Percentiles rank a stretch among this genome's conserved stretches.
Conservation (phyloP, 2,888 invertebrate species). For the Drosophila pegasa region DNA sequence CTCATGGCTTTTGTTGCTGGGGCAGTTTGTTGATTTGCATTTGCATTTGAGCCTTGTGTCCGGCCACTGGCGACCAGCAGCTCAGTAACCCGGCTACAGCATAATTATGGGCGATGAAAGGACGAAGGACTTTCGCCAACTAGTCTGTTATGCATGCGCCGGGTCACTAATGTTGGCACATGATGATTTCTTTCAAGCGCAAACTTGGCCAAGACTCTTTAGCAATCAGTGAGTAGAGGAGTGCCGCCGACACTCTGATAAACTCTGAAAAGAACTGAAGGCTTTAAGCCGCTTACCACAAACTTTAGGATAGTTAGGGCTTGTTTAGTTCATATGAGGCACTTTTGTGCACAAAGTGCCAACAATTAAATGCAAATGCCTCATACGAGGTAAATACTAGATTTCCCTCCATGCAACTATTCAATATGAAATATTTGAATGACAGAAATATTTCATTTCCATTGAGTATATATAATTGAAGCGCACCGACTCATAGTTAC, state of each 20-base stretch:
- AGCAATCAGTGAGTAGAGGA: slow-evolving; percentile 34
- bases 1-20: slow-evolving; percentile 58
- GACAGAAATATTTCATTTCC: background rate
- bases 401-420: slow-evolving; percentile 4
- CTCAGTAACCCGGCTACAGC: slow-evolving; percentile 29
- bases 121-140: slow-evolving; percentile 29
- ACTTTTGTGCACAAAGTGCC: slow-evolving; percentile 41
- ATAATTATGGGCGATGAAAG: slow-evolving; percentile 59
- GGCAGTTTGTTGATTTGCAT: slow-evolving; percentile 64
- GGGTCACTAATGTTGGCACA: slow-evolving; percentile 56
- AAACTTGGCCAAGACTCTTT: slow-evolving; percentile 48
- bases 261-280: slow-evolving; percentile 39
- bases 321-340: slow-evolving; percentile 54
- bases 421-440: background rate
- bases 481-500: background rate
- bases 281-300: slow-evolving; percentile 53
- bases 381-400: slow-evolving; percentile 9
- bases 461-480: slow-evolving; percentile 1
- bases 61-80: slow-evolving; percentile 20
- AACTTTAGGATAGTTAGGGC: slow-evolving; percentile 43
- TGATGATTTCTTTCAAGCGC: slow-evolving; percentile 50
- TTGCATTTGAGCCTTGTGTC: slow-evolving; percentile 49
- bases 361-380: slow-evolving; percentile 48
- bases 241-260: slow-evolving; percentile 43
- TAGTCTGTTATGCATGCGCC: slow-evolving; percentile 42